These are phyloP conservation scores for Etia nguti DNA, from an alignment of 2,113 vertebrate genomes.

Conservation along the genomic window DNA sequence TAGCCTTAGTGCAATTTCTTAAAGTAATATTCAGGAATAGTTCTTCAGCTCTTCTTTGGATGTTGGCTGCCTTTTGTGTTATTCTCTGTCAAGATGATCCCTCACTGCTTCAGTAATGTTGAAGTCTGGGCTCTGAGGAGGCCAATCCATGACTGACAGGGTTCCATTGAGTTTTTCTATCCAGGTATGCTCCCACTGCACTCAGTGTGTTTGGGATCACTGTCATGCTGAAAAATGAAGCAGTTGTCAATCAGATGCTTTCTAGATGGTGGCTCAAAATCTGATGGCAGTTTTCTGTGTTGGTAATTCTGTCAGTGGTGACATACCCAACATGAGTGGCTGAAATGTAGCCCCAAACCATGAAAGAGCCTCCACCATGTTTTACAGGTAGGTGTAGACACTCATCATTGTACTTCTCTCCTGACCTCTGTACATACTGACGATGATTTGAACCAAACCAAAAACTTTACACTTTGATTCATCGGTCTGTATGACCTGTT, in stretches of 20 bases:
- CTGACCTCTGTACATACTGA: not conserved
- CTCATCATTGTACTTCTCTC: not conserved
- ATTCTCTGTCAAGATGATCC: not conserved
- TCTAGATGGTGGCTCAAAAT: not conserved
- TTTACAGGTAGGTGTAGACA: not conserved
- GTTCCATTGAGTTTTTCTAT: not conserved
- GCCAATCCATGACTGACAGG: too few relatives aligned
- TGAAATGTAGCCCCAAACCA: not conserved
- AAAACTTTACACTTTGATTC: not conserved
- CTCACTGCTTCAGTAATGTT: not conserved
- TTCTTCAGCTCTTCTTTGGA: not conserved
- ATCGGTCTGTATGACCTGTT: not conserved
- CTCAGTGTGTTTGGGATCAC: not conserved
- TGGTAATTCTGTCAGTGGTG: not conserved
- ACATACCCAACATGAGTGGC: not conserved
- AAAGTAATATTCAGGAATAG: not conserved
- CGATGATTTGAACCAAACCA: not conserved
- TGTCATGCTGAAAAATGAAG: not conserved
- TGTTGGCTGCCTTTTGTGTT: not conserved
- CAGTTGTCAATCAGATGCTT: not conserved
- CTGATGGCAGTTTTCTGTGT: not conserved
- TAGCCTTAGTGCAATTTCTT: not conserved
- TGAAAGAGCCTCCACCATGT: not conserved
- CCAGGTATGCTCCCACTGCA: not conserved
- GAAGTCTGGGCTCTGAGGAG: not conserved